Percentiles rank a stretch among this genome's conserved stretches.
These are phyloP conservation scores for Sitta europaea DNA, from an alignment of 2,113 vertebrate species.

Conservation along the genomic window DNA sequence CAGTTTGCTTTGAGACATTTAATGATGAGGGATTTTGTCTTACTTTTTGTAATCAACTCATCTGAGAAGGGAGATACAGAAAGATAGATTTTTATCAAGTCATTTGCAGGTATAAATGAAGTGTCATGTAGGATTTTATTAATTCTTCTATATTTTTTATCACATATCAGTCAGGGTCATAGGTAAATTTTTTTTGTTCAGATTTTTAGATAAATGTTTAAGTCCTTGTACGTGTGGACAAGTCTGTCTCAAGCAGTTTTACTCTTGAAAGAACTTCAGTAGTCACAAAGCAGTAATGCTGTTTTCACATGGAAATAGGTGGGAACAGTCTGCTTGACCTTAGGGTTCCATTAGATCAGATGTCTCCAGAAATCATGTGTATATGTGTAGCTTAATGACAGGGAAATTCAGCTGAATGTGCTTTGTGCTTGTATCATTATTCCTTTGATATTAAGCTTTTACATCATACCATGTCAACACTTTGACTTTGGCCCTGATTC, in stretches of 20 bases:
- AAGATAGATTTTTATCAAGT: not conserved
- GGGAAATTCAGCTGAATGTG: not conserved
- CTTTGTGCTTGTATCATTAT: not conserved
- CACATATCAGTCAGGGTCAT: not conserved
- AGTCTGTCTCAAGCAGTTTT: not conserved
- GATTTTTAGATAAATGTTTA: not conserved
- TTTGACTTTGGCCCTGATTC: not conserved
- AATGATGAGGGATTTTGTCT: not conserved
- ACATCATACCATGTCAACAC: not conserved
- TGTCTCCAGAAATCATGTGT: not conserved
- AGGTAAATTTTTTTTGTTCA: not conserved
- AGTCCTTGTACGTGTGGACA: not conserved
- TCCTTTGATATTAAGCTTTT: not conserved
- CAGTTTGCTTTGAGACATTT: conserved; percentile 2
- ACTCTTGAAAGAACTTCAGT: not conserved
- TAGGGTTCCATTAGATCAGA: not conserved
- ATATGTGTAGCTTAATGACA: not conserved
- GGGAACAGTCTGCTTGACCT: not conserved
- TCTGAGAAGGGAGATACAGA: not conserved
- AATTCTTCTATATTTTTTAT: not conserved
- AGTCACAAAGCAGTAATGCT: not conserved
- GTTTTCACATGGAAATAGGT: not conserved
- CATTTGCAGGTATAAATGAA: not conserved
- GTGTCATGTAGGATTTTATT: not conserved
- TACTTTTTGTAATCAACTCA: not conserved